Conservation (phyloP, 2,888 invertebrate species). For the Euplagia quadripunctaria region DNA sequence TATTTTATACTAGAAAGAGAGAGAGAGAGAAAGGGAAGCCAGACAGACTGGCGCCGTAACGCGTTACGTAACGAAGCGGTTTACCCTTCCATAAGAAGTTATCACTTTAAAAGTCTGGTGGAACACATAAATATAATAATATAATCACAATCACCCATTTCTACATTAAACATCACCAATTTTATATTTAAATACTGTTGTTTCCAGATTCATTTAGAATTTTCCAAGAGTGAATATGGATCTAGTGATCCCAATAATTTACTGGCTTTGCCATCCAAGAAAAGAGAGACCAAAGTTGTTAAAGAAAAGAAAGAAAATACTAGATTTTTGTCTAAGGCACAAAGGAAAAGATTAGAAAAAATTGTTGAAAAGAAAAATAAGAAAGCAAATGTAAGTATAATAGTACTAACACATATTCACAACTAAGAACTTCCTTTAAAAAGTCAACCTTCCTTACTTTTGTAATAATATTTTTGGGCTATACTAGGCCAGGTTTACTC, state of each 20-base stretch:
- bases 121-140: too few relatives aligned
- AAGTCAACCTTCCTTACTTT: too few relatives aligned
- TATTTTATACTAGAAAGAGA: too few relatives aligned
- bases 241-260: constrained; percentile 91
- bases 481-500: too few relatives aligned
- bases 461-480: too few relatives aligned
- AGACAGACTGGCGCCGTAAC: too few relatives aligned
- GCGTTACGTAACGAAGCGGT: too few relatives aligned
- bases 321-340: constrained; percentile 94
- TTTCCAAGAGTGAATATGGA: constrained; percentile 86
- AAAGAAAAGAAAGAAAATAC: constrained; percentile 86
- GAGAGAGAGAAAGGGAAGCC: too few relatives aligned
- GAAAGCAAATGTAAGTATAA: constrained; percentile 92
- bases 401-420: too few relatives aligned
- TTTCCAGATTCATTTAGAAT: constrained; percentile 90
- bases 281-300: constrained; percentile 91
- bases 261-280: constrained; percentile 93
- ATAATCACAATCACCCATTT: too few relatives aligned
- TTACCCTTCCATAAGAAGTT: too few relatives aligned
- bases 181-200: neutral
- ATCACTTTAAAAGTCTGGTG: too few relatives aligned
- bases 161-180: neutral
- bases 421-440: neutral
- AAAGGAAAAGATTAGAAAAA: constrained; percentile 94
- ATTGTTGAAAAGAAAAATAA: constrained; percentile 96